Conservation (phyloP, 2,888 invertebrate genomes). For the Sinohyriopsis cumingii region DNA sequence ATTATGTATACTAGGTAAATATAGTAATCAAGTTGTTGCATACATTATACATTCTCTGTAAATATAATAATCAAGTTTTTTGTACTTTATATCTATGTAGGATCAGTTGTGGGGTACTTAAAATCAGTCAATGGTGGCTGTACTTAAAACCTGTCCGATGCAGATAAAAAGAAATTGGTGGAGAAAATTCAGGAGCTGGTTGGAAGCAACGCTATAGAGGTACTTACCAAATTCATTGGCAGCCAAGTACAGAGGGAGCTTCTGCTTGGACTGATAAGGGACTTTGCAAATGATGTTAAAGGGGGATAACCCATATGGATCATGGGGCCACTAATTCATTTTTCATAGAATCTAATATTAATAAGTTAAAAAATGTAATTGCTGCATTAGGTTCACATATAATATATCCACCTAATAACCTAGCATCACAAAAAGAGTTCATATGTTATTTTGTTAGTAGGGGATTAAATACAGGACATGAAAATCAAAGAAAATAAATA, state of each 20-base stretch:
- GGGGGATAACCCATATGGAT: constrained; percentile 38
- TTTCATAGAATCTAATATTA: no score
- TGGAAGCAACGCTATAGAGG: constrained; percentile 60
- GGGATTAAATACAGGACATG: no score
- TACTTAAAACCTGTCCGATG: constrained; percentile 55
- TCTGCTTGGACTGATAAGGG: constrained; percentile 50
- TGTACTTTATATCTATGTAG: constrained; percentile 20
- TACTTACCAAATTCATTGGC: constrained; percentile 59
- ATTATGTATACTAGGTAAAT: no score
- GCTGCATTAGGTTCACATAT: no score
- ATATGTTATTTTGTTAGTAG: no score
- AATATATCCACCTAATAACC: no score
- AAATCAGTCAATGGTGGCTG: constrained; percentile 57
- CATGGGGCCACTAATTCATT: no score
- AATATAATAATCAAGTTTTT: background rate
- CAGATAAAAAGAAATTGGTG: constrained; percentile 56
- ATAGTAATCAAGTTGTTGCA: no score
- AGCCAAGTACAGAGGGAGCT: constrained; percentile 62
- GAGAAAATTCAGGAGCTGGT: constrained; percentile 63
- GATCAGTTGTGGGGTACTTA: constrained; percentile 56
- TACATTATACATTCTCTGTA: no score
- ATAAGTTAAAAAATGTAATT: no score
- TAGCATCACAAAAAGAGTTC: no score
- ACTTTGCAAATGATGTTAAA: constrained; percentile 41
- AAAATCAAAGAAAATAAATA: no score